Percentiles rank a stretch among this genome's conserved stretches.
Evolutionary conservation across 2,113 vertebrate genomes (phyloP).

Genomic region (Vulpes ferrilata): DNA sequence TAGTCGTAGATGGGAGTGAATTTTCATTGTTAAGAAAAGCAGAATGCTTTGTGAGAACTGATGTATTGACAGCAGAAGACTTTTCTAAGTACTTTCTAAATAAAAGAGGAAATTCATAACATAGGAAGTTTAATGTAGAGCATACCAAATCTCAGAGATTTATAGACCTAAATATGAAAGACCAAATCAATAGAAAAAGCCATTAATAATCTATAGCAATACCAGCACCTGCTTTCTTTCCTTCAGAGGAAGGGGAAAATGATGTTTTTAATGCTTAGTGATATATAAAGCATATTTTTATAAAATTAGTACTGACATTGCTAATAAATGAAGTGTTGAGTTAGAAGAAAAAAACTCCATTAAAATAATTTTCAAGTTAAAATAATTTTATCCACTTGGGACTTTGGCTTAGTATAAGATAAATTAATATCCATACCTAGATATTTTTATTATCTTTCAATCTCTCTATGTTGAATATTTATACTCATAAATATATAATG

Average conservation of each 20-base stretch:
- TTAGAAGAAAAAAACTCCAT: not conserved
- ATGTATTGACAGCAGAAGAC: not conserved
- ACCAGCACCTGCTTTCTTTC: not conserved
- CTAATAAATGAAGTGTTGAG: not conserved
- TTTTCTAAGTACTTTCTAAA: not conserved
- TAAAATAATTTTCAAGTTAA: constrained; percentile 25
- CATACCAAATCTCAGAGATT: not conserved
- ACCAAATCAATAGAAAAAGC: not conserved
- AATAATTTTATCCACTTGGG: not conserved
- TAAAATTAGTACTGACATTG: not conserved
- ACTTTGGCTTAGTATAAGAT: not conserved
- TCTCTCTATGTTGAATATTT: not conserved
- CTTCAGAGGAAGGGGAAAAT: not conserved
- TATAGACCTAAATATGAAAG: not conserved
- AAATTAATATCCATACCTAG: not conserved
- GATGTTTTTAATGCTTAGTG: not conserved
- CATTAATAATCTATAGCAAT: not conserved
- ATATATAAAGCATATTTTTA: not conserved
- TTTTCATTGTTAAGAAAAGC: constrained; percentile 9
- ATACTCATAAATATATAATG: not conserved
- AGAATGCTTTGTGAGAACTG: not conserved
- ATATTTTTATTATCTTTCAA: not conserved
- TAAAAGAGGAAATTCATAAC: not conserved
- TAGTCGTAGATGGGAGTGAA: not conserved
- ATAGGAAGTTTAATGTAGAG: not conserved